phyloP scores from a whole-genome alignment of 92 coral and sea anemone species.

The Porites evermanni region DNA sequence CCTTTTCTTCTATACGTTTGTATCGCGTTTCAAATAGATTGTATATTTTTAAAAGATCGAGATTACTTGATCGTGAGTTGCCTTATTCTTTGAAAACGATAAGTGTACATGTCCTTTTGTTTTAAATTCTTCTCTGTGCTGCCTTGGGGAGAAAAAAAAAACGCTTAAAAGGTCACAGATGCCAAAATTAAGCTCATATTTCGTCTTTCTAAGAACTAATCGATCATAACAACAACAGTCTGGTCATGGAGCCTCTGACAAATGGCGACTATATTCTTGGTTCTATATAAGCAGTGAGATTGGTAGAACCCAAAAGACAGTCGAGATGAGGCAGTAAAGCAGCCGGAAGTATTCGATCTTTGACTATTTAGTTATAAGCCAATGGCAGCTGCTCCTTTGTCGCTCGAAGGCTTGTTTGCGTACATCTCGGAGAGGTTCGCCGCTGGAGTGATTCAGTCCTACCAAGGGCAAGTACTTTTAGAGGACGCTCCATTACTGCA shows the following conservation, averaged over 20 bases:
- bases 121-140: background rate
- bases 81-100: no score
- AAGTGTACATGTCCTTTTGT: background rate
- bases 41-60: no score
- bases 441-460: background rate
- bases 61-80: no score
- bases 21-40: no score
- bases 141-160: background rate
- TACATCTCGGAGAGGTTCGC: background rate
- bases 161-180: background rate
- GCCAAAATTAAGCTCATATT: background rate
- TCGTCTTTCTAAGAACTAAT: background rate
- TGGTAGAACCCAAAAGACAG: no score
- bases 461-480: background rate
- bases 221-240: background rate
- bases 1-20: no score
- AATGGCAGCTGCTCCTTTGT: no score
- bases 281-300: background rate
- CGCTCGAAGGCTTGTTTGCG: no score
- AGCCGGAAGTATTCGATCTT: no score
- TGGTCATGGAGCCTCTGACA: background rate
- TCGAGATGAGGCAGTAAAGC: no score
- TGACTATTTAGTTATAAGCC: background rate
- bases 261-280: background rate
- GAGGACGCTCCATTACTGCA: background rate